Percentiles rank a stretch among this genome's conserved stretches.
Conservation (phyloP, 1,140 invertebrate species). For the Bombus huntii region DNA sequence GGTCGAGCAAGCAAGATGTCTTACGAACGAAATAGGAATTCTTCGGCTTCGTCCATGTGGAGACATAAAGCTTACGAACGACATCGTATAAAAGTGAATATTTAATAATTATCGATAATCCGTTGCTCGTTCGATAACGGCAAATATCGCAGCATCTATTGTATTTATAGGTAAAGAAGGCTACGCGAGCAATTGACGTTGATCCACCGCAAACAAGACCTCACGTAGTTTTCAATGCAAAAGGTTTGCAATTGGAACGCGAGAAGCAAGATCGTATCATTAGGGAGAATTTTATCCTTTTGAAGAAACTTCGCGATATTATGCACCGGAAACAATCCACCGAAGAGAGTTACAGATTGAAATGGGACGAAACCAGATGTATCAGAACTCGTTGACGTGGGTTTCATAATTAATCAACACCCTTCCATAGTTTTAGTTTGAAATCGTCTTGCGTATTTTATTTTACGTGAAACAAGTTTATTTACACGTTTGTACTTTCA, state of each 20-base stretch:
- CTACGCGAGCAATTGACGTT: conserved; percentile 76
- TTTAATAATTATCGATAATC: conserved; percentile 5
- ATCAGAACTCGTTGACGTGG: conserved; percentile 70
- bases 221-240: conserved; percentile 76
- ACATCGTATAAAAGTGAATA: conserved; percentile 71
- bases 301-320: conserved; percentile 76
- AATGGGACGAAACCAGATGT: conserved; percentile 71
- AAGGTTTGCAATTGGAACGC: conserved; percentile 75
- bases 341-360: conserved; percentile 60
- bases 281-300: conserved; percentile 78
- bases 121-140: background rate
- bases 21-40: conserved; percentile 7
- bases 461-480: too few relatives aligned
- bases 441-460: too few relatives aligned
- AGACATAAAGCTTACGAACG: conserved; percentile 65
- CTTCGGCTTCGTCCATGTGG: conserved; percentile 48
- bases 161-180: conserved; percentile 70
- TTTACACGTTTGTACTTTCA: background rate
- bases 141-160: background rate
- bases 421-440: background rate
- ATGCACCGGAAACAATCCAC: conserved; percentile 73
- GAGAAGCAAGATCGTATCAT: conserved; percentile 77
- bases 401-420: background rate
- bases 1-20: conserved; percentile 45
- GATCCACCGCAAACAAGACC: conserved; percentile 72